Percentiles rank a stretch among this genome's conserved stretches.
These are phyloP conservation scores for Hydropsyche betteni DNA, from an alignment of 2,888 invertebrate genomes.

Conservation along the genomic window DNA sequence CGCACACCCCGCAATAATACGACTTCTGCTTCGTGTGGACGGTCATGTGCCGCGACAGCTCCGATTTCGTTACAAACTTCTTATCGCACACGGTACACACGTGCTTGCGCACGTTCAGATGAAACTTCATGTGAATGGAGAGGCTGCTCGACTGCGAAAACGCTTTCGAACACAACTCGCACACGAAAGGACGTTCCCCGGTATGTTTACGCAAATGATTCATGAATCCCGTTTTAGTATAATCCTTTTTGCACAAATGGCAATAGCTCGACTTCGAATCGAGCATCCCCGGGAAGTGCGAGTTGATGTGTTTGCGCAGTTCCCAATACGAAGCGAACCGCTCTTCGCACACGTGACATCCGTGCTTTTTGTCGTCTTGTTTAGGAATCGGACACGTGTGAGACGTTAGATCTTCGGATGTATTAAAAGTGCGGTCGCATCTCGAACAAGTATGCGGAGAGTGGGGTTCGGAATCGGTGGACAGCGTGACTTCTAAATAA, in stretches of 20 bases:
- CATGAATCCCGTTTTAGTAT: slow-evolving; percentile 67
- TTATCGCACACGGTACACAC: slow-evolving; percentile 66
- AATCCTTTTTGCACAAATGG: slow-evolving; percentile 67
- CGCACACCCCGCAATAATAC: slow-evolving; percentile 66
- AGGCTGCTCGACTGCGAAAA: slow-evolving; percentile 66
- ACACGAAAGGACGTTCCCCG: slow-evolving; percentile 65
- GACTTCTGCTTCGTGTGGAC: slow-evolving; percentile 67
- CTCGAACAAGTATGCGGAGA: slow-evolving; percentile 60
- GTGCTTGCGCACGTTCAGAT: slow-evolving; percentile 66
- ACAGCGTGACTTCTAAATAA: slow-evolving; percentile 65
- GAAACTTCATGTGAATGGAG: slow-evolving; percentile 67
- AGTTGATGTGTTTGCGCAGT: slow-evolving; percentile 64
- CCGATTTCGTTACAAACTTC: slow-evolving; percentile 67
- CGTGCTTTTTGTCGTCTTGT: slow-evolving; percentile 62
- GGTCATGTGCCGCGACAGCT: slow-evolving; percentile 67
- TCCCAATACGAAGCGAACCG: slow-evolving; percentile 67
- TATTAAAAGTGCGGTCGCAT: slow-evolving; percentile 65
- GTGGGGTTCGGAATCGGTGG: slow-evolving; percentile 66
- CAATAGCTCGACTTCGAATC: slow-evolving; percentile 67
- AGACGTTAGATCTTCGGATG: slow-evolving; percentile 61
- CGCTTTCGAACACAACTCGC: slow-evolving; percentile 66
- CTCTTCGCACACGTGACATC: slow-evolving; percentile 65
- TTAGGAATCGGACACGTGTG: slow-evolving; percentile 60
- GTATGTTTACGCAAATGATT: slow-evolving; percentile 66
- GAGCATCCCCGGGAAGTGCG: slow-evolving; percentile 65